Percentiles rank a stretch among this genome's conserved stretches.
These are phyloP conservation scores for Loxodonta africana DNA, from an alignment of 2,113 vertebrate genomes.

Conservation along the genomic window DNA sequence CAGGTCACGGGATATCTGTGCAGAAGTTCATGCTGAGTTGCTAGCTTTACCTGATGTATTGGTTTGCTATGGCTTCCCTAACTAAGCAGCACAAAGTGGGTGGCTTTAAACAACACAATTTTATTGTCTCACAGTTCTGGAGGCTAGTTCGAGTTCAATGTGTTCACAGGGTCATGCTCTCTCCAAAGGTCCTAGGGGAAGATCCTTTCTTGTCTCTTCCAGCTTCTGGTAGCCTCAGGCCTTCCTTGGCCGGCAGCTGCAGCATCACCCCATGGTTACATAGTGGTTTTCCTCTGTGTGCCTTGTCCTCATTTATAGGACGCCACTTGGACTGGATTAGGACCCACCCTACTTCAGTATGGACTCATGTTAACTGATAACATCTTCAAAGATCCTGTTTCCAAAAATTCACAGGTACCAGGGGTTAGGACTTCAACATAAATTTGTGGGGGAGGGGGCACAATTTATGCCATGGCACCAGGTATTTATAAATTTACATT, in stretches of 20 bases:
- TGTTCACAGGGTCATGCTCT: neutral
- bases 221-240: neutral
- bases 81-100: neutral
- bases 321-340: neutral
- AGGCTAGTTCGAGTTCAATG: no score
- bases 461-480: neutral
- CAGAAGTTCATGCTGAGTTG: neutral
- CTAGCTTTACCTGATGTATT: neutral
- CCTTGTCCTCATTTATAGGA: neutral
- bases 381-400: neutral
- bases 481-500: slow-evolving; percentile 6
- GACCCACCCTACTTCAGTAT: neutral
- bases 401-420: neutral
- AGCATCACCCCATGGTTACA: neutral
- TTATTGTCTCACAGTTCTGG: no score
- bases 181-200: neutral
- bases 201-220: neutral
- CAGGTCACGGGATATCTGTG: neutral
- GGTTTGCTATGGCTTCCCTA: neutral
- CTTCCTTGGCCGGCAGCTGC: neutral
- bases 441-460: no score
- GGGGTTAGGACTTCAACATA: neutral
- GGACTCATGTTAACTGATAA: neutral
- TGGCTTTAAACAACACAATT: no score
- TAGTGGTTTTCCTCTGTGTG: neutral